Percentiles rank a stretch among this genome's conserved stretches.
Evolutionary conservation across 2,797 vertebrate genomes (phyloP).

Genomic region (Harpagifer antarcticus): DNA sequence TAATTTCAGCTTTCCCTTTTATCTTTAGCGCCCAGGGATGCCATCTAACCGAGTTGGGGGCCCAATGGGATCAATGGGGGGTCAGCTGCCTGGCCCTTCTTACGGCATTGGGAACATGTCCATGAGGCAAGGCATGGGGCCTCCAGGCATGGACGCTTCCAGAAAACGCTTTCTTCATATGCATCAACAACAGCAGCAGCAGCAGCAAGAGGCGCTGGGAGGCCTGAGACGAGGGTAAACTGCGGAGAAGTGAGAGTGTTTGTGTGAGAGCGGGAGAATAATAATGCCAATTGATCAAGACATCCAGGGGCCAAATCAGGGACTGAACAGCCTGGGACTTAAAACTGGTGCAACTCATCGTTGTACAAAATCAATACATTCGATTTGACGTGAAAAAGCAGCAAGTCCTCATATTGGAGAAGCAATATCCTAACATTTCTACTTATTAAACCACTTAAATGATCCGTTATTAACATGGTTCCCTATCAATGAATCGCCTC

Average conservation of each 20-base stretch:
- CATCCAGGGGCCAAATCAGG: not conserved
- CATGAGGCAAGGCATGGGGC: conserved; percentile 92
- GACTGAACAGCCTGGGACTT: not conserved
- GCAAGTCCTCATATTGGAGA: not conserved
- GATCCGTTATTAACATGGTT: not conserved
- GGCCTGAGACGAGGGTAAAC: conserved; percentile 92
- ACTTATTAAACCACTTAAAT: not conserved
- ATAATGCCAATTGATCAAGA: conserved; percentile 10
- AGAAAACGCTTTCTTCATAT: conserved; percentile 93
- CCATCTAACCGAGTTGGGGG: conserved; percentile 85
- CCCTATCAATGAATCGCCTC: not conserved
- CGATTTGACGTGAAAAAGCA: fast-evolving
- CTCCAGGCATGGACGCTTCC: conserved; percentile 90
- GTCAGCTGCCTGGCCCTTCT: conserved; percentile 89
- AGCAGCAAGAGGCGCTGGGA: conserved; percentile 87
- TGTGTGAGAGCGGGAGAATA: conserved; percentile 24
- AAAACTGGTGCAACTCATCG: not conserved
- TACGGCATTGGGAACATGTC: conserved; percentile 88
- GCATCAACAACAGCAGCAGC: conserved; percentile 90
- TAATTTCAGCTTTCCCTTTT: conserved; percentile 25
- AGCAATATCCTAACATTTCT: not conserved
- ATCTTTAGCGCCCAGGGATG: conserved; percentile 89
- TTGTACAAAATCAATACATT: not conserved
- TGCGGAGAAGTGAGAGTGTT: conserved; percentile 23
- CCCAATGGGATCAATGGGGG: conserved; percentile 91